A percentile compares a stretch with the other conserved stretches of the same genome.
Evolutionary conservation across 2,797 vertebrate species (phyloP).

Genomic region (Xiphorhynchus erythropygius): DNA sequence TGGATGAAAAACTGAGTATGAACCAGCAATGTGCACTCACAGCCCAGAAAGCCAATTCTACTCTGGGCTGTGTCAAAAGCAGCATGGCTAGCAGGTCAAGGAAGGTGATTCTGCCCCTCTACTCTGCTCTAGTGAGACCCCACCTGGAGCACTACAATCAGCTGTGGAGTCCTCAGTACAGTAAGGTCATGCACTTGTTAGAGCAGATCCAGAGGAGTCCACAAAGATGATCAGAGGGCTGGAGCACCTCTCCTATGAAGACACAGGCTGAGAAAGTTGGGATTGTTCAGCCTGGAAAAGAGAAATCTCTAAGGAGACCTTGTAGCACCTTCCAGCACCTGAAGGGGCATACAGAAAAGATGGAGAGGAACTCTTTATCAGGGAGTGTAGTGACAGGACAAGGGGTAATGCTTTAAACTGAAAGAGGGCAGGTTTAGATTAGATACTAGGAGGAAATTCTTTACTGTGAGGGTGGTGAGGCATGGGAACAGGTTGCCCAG

Average conservation of each 20-base stretch:
- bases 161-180: not conserved
- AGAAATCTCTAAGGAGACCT: not conserved
- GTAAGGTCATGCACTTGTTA: not conserved
- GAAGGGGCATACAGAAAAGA: not conserved
- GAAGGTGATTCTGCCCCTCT: not conserved
- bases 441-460: not conserved
- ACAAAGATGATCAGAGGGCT: not conserved
- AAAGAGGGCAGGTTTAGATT: not conserved
- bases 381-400: not conserved
- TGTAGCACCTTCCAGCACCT: not conserved
- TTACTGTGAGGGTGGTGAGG: not conserved
- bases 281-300: not conserved
- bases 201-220: not conserved
- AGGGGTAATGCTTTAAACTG: not conserved
- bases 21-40: not conserved
- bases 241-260: not conserved
- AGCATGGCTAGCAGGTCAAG: not conserved
- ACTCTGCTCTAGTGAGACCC: fast-evolving
- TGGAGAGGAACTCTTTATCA: not conserved
- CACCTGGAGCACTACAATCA: not conserved
- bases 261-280: not conserved
- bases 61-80: not conserved
- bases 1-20: not conserved
- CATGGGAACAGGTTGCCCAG: not conserved
- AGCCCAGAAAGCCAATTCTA: not conserved